These are phyloP conservation scores for Luidia sarsii DNA, from an alignment of 53 echinoderm and acorn worm species.

Conservation along the genomic window DNA sequence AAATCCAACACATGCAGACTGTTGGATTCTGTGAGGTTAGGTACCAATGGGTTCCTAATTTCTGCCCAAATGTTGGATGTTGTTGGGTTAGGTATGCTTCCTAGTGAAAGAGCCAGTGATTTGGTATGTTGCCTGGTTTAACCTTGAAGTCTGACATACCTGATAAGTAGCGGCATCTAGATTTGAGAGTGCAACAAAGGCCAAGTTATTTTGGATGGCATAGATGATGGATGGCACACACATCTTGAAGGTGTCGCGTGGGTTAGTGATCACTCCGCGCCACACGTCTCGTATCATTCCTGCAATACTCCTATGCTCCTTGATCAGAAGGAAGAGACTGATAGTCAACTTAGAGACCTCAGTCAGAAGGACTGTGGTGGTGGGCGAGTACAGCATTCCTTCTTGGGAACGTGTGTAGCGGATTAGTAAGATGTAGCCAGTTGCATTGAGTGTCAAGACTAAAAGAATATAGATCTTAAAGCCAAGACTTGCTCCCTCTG, in stretches of 20 bases:
- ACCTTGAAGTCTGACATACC: slow-evolving; percentile 73
- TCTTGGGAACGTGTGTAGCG: slow-evolving; percentile 77
- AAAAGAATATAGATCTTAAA: slow-evolving; percentile 91
- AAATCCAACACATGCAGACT: too few relatives aligned
- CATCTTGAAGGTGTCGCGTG: slow-evolving; percentile 88
- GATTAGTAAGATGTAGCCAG: slow-evolving; percentile 90
- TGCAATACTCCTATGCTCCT: slow-evolving; percentile 69
- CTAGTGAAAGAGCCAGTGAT: too few relatives aligned
- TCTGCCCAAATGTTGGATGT: too few relatives aligned
- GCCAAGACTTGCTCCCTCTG: slow-evolving; percentile 76
- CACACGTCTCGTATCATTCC: slow-evolving; percentile 92
- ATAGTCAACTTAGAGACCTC: slow-evolving; percentile 88
- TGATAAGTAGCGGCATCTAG: slow-evolving; percentile 98
- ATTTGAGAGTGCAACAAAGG: slow-evolving; percentile 93
- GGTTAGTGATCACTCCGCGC: slow-evolving; percentile 82
- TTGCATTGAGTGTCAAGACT: slow-evolving; percentile 92
- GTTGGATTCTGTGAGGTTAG: too few relatives aligned
- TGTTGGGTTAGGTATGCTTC: too few relatives aligned
- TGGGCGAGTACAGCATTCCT: slow-evolving; percentile 76
- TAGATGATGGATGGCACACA: slow-evolving; percentile 94
- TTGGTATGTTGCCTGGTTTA: too few relatives aligned
- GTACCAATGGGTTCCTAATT: too few relatives aligned
- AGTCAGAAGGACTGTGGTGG: slow-evolving; percentile 89
- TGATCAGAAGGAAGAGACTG: slow-evolving; percentile 72
- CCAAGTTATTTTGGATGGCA: slow-evolving; percentile 97